A percentile compares a stretch with the other conserved stretches of the same genome.
Evolutionary conservation across 2,797 vertebrate genomes (phyloP).

Genomic region (Centroberyx gerrardi): DNA sequence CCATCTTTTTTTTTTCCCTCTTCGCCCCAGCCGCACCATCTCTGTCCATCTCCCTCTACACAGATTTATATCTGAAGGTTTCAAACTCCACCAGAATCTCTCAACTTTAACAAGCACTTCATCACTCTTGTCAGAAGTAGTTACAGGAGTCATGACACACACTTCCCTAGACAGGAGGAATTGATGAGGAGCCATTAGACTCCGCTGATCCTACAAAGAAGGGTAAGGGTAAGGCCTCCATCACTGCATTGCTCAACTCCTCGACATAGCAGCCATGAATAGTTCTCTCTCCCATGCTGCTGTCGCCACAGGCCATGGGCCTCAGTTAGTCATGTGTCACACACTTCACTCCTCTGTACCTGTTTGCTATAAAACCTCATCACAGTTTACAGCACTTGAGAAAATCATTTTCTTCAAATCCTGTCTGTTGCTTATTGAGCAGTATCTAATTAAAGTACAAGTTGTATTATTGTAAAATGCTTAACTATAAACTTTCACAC

Average conservation of each 20-base stretch:
- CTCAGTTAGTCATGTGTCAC: too few species aligned
- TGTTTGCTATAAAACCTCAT: too few species aligned
- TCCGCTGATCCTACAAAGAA: slow-evolving; percentile 67
- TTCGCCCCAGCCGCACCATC: slow-evolving; percentile 58
- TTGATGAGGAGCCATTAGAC: slow-evolving; percentile 78
- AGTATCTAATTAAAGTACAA: too few species aligned
- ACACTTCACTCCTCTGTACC: too few species aligned
- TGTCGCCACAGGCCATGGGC: too few species aligned
- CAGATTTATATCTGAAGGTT: slow-evolving; percentile 80
- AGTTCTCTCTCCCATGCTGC: not conserved
- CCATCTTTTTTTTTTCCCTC: slow-evolving; percentile 18
- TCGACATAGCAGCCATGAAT: slow-evolving; percentile 19
- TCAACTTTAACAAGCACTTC: slow-evolving; percentile 82
- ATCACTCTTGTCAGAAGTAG: slow-evolving; percentile 82
- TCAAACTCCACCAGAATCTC: slow-evolving; percentile 73
- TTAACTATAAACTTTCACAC: too few species aligned
- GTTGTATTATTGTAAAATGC: too few species aligned
- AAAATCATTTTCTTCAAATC: too few species aligned
- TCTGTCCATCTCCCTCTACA: slow-evolving; percentile 64
- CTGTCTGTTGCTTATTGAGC: too few species aligned
- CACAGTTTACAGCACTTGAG: too few species aligned
- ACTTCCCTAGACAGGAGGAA: slow-evolving; percentile 75
- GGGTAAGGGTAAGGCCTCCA: slow-evolving; percentile 49
- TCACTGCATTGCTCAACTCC: slow-evolving; percentile 36
- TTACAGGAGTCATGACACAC: slow-evolving; percentile 82